These are phyloP conservation scores for Himalopsyche japonica DNA, from an alignment of 2,888 invertebrate species.

Conservation along the genomic window DNA sequence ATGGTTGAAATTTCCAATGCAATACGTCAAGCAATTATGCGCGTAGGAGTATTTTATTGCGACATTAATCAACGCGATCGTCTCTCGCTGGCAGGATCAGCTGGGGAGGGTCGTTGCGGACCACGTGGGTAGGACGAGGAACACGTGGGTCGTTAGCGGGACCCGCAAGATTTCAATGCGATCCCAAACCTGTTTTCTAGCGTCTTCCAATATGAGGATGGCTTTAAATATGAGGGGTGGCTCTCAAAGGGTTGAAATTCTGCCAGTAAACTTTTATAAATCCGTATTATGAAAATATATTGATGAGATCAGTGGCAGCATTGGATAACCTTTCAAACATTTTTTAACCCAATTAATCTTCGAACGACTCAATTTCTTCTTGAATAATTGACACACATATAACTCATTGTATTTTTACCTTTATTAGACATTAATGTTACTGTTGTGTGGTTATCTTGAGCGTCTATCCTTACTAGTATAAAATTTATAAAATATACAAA, in stretches of 20 bases:
- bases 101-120: neutral
- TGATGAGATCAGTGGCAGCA: too few relatives aligned
- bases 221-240: neutral
- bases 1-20: slow-evolving; percentile 29
- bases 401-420: too few relatives aligned
- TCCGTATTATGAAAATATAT: too few relatives aligned
- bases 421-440: too few relatives aligned
- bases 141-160: neutral
- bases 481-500: too few relatives aligned
- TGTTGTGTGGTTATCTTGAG: too few relatives aligned
- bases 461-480: too few relatives aligned
- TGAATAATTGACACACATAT: too few relatives aligned
- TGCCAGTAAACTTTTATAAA: too few relatives aligned
- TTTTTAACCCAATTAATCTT: too few relatives aligned
- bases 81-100: slow-evolving; percentile 8
- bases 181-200: neutral
- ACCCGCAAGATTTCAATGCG: neutral
- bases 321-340: too few relatives aligned
- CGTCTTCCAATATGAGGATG: neutral
- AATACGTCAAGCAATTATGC: slow-evolving; percentile 39
- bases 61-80: slow-evolving; percentile 32
- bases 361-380: too few relatives aligned
- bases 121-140: neutral
- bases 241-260: neutral
- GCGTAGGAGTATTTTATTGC: slow-evolving; percentile 38